phyloP scores from a whole-genome alignment of 2,797 vertebrate genomes.

The Esox lucius region DNA sequence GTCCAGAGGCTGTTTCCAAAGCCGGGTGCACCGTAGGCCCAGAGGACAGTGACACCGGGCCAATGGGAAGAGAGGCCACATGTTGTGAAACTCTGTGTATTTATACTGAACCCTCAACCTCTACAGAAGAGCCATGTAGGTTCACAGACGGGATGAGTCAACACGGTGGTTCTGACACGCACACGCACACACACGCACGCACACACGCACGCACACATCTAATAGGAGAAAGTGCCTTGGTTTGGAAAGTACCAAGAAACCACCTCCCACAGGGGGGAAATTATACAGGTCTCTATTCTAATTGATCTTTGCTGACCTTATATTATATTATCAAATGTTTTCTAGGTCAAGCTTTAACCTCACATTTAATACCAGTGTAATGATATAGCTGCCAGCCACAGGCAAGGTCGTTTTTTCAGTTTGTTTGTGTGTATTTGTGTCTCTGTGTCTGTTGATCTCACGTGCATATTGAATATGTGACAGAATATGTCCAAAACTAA shows the following conservation, averaged over 20 bases:
- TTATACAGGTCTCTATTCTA: slow-evolving; percentile 33
- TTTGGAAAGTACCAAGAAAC: slow-evolving; percentile 73
- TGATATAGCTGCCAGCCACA: too few relatives aligned
- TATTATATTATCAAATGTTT: slow-evolving; percentile 17
- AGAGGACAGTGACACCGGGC: slow-evolving; percentile 12
- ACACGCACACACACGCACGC: not conserved
- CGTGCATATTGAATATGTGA: too few relatives aligned
- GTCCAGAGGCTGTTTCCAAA: not conserved
- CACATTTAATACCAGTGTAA: too few relatives aligned
- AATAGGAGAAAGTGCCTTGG: slow-evolving; percentile 65
- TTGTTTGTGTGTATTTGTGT: not conserved
- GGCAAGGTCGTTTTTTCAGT: too few relatives aligned
- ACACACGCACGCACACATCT: not conserved
- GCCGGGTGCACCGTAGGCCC: slow-evolving; percentile 8
- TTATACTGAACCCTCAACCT: slow-evolving; percentile 66
- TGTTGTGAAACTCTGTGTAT: slow-evolving; percentile 65
- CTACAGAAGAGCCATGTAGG: slow-evolving; percentile 31
- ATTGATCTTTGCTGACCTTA: slow-evolving; percentile 34
- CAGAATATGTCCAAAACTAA: not conserved
- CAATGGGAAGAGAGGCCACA: slow-evolving; percentile 41
- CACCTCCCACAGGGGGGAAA: slow-evolving; percentile 36
- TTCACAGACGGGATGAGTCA: slow-evolving; percentile 54
- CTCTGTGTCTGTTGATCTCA: not conserved
- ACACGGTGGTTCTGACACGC: not conserved
- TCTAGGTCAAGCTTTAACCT: not conserved